Base-by-base conservation (phyloP, 92 coral and sea anemone genomes). In the Blastomussa wellsi region DNA sequence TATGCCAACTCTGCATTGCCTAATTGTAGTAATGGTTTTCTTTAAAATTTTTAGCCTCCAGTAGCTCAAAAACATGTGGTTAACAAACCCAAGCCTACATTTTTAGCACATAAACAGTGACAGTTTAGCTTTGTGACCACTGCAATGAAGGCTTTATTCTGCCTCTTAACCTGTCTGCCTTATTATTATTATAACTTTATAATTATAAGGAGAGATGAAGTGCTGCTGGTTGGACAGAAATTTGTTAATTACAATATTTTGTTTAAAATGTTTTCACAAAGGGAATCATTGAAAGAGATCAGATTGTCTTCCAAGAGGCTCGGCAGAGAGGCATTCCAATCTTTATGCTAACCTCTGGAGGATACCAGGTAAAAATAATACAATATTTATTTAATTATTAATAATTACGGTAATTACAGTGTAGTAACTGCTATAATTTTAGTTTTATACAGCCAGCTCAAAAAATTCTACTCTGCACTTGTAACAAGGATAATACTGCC, bases 271-370 rank as follows among this genome's bases (percentile, higher is more conserved):
- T 5, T 76, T 48, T 48, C 51, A 42, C 44, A 6, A 80, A 96
- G 99, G 99, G 99, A 52, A 88, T 96, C 52, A 91, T 96, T 84
- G 90, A 94, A 74, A 91, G 99, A 88, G 99, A 96, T 77, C 94
- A 93, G 79, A 89, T 96, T 48, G 99, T 96, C 15, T 96, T 96
- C 87, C 85, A 88, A 79, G 95, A 90, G 80, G 94, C 95, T 29
- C 86, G 95, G 37, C 65, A 81, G 59, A 89, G 95, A 81, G 83
- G 84, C 17, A 93, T 92, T 62, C 98, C 99, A 42, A 83, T 96
- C 81, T 88, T 94, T 28, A 96, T 96, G 99, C 89, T 96, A 42
- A 96, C 99, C 1, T 96, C 99, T 38, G 99, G 99, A 77, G 99
- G 99, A 41, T 96, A 96, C 78, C 98, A 96, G 96, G 98, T 93